A percentile compares a stretch with the other conserved stretches of the same genome.
These are phyloP conservation scores for Herminia tarsipennalis DNA, from an alignment of 2,888 invertebrate genomes.

Conservation along the genomic window DNA sequence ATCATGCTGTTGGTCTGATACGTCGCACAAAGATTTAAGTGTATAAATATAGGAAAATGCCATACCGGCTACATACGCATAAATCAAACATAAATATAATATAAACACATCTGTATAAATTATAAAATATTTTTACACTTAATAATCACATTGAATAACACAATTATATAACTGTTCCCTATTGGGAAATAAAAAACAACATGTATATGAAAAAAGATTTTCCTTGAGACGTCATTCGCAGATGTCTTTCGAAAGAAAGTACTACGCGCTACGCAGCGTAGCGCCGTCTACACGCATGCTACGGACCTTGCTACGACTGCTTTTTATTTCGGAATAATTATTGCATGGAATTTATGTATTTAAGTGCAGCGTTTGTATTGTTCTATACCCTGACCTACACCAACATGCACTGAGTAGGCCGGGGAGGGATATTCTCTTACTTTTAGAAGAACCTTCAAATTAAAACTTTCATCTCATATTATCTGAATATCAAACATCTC, in stretches of 20 bases:
- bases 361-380: conserved; percentile 7
- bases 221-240: conserved; percentile 25
- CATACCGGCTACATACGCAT: conserved; percentile 8
- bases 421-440: conserved; percentile 2
- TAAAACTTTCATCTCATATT: too few species aligned
- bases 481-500: too few species aligned
- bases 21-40: neutral
- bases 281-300: conserved; percentile 30
- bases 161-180: conserved; percentile 16
- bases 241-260: conserved; percentile 42
- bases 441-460: too few species aligned
- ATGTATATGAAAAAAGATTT: conserved; percentile 27
- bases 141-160: conserved; percentile 14
- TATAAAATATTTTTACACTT: conserved; percentile 5
- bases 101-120: conserved; percentile 6
- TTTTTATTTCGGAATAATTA: conserved; percentile 12
- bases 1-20: neutral
- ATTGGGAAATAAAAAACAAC: conserved; percentile 7
- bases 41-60: neutral
- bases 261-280: conserved; percentile 41
- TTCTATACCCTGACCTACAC: conserved; percentile 45
- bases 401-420: conserved; percentile 41
- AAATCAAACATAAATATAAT: conserved; percentile 9
- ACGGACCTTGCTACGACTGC: conserved; percentile 24
- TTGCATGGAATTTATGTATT: conserved; percentile 12